A percentile compares a stretch with the other conserved stretches of the same genome.
These are phyloP conservation scores for Chloropsis hardwickii DNA, from an alignment of 2,113 vertebrate species.

Conservation along the genomic window DNA sequence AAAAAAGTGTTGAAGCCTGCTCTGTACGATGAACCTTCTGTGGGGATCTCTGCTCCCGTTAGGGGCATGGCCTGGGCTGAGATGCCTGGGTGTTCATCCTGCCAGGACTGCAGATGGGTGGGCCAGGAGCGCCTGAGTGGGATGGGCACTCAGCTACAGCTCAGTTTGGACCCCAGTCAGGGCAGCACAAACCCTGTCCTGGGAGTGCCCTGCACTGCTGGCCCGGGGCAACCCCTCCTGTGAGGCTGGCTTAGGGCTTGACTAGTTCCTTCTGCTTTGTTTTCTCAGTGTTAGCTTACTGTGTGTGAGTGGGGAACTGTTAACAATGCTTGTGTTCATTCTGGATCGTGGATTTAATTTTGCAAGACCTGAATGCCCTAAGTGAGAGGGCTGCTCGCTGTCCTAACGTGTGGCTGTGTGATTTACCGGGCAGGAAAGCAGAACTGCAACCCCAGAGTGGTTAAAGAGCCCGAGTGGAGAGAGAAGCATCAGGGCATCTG, in stretches of 20 bases:
- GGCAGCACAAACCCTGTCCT: neutral
- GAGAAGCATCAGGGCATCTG: neutral
- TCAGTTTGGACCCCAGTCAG: rapidly evolving
- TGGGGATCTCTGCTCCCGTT: neutral
- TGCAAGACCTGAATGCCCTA: neutral
- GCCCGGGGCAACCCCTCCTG: neutral
- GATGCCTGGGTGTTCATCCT: neutral
- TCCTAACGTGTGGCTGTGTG: neutral
- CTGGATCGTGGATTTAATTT: neutral
- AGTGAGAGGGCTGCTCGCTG: neutral
- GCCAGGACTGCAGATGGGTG: neutral
- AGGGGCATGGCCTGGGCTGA: neutral
- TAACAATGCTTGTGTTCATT: neutral
- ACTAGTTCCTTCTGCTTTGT: neutral
- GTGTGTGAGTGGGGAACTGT: neutral
- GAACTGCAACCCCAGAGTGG: neutral
- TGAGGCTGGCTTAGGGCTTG: neutral
- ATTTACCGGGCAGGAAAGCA: neutral
- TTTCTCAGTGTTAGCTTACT: rapidly evolving
- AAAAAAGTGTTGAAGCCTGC: neutral
- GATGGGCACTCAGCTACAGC: neutral
- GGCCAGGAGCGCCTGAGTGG: neutral
- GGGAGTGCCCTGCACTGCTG: neutral
- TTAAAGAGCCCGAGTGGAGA: neutral
- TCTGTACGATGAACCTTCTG: neutral